Evolutionary conservation across 2,113 vertebrate genomes (phyloP), one percentile per base, ranked within the genome.

Genomic region (Callipepla squamata): DNA sequence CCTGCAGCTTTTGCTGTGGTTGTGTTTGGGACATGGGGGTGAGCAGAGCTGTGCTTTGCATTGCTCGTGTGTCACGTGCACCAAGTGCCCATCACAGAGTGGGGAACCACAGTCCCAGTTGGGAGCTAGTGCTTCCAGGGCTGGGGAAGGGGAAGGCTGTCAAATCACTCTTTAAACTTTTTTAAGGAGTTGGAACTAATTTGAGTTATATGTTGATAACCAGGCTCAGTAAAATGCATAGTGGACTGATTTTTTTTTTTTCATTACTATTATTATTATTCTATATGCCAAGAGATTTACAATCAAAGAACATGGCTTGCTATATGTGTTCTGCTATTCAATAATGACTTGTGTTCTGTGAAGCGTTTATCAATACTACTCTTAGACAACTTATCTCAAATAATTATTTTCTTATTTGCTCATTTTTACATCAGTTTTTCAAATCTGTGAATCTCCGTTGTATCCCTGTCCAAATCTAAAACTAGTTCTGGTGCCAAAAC

Each of bases 401-500:
- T 67, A 59, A 66, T 93, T 20, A n/a, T 67, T 92, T 80, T 74
- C 34, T 61, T 80, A 17, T 19, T 51, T 28, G 13, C 58, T 87
- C 30, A 2, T n/a, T 85, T 59, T 12, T 59, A 28, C 80, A 45
- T 77, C 55, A 53, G 3, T 47, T 94, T 92, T 91, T 53, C 69
- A 53, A 68, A 40, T 86, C 87, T 79, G 23, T 36, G 61, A n/a
- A 12, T 85, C 53, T 85, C 63, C 34, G 30, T 28, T 94, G 34
- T 93, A 20, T 90, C 80, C 85, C 67, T 36, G 70, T 88, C 73
- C 87, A 65, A 65, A 85, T 80, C 68, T 90, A 63, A 87, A 87
- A 75, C 72, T 38, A 62, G n/a, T 32, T 72, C 73, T 90, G 57
- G n/a, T 94, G 92, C 91, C 79, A 95, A 67, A 94, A 70, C 57